These are phyloP conservation scores for Prinia subflava DNA, from an alignment of 2,113 vertebrate species.

Conservation along the genomic window DNA sequence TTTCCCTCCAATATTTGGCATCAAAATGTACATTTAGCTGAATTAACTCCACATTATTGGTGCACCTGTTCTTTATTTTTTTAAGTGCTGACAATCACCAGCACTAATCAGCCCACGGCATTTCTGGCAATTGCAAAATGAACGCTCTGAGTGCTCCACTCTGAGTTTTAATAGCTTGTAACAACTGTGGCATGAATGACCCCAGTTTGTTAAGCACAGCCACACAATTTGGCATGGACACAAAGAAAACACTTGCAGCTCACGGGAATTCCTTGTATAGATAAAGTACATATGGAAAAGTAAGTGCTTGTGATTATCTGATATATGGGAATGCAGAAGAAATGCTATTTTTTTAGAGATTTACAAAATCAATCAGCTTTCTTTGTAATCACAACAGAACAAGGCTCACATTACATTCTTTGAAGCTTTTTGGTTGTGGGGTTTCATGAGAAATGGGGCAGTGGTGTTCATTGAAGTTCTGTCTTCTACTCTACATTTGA, in stretches of 20 bases:
- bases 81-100: not conserved
- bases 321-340: not conserved
- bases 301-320: not conserved
- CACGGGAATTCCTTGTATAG: not conserved
- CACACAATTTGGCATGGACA: not conserved
- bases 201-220: not conserved
- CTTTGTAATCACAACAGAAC: not conserved
- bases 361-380: not conserved
- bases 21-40: not conserved
- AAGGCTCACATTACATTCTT: not conserved
- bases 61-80: not conserved
- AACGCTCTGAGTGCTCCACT: not conserved
- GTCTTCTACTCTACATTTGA: not conserved
- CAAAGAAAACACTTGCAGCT: not conserved
- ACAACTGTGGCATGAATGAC: not conserved
- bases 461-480: not conserved
- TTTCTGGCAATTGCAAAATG: not conserved
- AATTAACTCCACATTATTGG: not conserved
- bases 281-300: not conserved
- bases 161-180: constrained; percentile 32
- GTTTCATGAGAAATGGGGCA: not conserved
- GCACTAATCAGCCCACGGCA: not conserved
- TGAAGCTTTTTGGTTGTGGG: not conserved
- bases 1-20: not conserved
- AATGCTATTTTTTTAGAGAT: not conserved